A percentile compares a stretch with the other conserved stretches of the same genome.
These are phyloP conservation scores for Dysidea cf. avara DNA, from an alignment of 37 sponge, comb jelly and placozoan species.

Conservation along the genomic window DNA sequence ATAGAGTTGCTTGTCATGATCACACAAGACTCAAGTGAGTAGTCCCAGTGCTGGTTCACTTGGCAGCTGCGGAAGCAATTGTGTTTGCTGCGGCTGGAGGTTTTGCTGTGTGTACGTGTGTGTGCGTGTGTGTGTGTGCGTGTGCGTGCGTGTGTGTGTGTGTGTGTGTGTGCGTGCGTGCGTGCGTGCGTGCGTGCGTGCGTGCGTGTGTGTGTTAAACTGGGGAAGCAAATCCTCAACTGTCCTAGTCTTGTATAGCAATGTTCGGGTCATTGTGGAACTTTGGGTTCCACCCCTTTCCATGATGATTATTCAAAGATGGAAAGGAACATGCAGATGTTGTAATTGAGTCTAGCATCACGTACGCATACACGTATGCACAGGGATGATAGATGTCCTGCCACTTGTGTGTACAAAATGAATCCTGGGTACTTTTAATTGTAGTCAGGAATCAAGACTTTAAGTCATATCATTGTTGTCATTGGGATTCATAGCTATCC, in stretches of 20 bases:
- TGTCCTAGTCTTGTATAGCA: too few relatives aligned
- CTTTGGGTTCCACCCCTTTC: background rate
- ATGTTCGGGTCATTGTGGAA: too few relatives aligned
- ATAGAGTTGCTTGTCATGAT: too few relatives aligned
- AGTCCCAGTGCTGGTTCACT: too few relatives aligned
- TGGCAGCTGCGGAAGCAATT: background rate
- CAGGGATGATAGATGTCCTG: too few relatives aligned
- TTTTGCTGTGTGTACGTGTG: background rate
- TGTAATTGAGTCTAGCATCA: background rate
- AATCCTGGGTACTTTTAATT: too few relatives aligned
- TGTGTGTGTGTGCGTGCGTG: background rate
- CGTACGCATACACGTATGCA: background rate
- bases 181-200: background rate
- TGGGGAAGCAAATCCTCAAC: background rate
- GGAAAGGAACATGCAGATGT: background rate
- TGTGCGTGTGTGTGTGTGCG: background rate
- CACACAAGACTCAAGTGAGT: too few relatives aligned
- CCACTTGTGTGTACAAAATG: too few relatives aligned
- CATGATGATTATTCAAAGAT: background rate
- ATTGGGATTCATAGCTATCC: too few relatives aligned
- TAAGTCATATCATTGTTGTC: too few relatives aligned
- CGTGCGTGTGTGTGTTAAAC: background rate
- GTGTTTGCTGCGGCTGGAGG: background rate
- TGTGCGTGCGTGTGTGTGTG: background rate
- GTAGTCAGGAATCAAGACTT: too few relatives aligned